phyloP scores from a whole-genome alignment of 2,113 vertebrate genomes.

The Corapipo altera region DNA sequence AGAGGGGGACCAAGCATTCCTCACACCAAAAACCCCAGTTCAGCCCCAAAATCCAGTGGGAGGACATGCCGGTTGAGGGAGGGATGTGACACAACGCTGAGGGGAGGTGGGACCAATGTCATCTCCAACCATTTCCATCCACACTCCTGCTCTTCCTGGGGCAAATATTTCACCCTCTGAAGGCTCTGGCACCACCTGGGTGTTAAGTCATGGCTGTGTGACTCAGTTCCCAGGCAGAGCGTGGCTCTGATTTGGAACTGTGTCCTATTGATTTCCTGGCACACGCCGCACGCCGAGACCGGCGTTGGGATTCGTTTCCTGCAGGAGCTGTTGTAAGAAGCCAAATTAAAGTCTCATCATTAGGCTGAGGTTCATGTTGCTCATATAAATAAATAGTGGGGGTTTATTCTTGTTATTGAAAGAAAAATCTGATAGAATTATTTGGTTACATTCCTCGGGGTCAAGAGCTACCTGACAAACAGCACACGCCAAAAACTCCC shows the following conservation, averaged over 20 bases:
- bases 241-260: not conserved
- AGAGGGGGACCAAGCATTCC: rapidly evolving
- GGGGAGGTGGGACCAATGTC: not conserved
- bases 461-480: not conserved
- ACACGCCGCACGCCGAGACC: not conserved
- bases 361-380: not conserved
- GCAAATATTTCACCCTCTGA: rapidly evolving
- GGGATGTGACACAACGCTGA: rapidly evolving
- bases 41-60: not conserved
- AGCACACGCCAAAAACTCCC: not conserved
- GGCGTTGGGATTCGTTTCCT: not conserved
- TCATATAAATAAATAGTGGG: not conserved
- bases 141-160: not conserved
- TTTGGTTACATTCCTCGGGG: not conserved
- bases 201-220: not conserved
- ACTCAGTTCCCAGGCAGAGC: not conserved
- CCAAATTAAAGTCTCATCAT: not conserved
- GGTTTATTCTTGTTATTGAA: not conserved
- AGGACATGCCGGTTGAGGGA: rapidly evolving
- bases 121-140: not conserved
- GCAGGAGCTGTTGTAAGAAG: not conserved
- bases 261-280: not conserved
- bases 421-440: not conserved
- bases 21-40: rapidly evolving
- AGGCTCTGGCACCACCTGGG: not conserved